Evolutionary conservation across 2,888 invertebrate genomes (phyloP), one percentile per base, ranked within the genome.

Genomic region (Luperina nickerlii): DNA sequence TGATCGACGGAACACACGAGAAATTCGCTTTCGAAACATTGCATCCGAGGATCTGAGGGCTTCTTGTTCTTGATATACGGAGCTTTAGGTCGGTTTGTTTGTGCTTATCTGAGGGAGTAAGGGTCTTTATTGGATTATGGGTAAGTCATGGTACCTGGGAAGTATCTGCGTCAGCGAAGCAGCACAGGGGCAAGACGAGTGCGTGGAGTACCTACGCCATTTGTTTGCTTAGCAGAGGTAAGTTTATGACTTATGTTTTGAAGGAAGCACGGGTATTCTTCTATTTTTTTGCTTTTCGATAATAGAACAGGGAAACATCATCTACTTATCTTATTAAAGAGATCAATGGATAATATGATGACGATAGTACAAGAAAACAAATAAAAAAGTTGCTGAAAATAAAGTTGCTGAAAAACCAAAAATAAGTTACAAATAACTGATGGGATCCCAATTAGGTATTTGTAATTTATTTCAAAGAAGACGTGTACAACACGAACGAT

Each of bases 1-100:
- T 91, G 92, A 92, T 90, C 88, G 91, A 90, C 88, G 87, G 81
- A 88, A 87, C 85, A 90, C 85, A 85, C 77, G 83, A 86, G 82
- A 89, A 89, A 86, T 90, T 90, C 89, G 88, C 89, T 90, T 90
- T 91, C 86, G 87, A 87, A 88, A 89, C 89, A 87, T 84, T 81
- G 85, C 84, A 82, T 77, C 78, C 73, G 78, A 78, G 83, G 74
- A 83, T 78, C 79, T 74, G 78, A 78, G 83, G 76, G 79, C 84
- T 86, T 72, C 84, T 86, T 75, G 45, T 74, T 57, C 83, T 70
- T 84, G 85, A 85, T 88, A 87, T 86, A 87, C 74, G 75, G 88
- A 73, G 70, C 78, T 82, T 79, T 82, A 51, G 82, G 65, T 84
- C 71, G 80, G 79, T 85, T 82, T 88, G 81, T 80, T 86, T 83